A percentile compares a stretch with the other conserved stretches of the same genome.
phyloP scores from a whole-genome alignment of 2,113 vertebrate genomes.

The Engystomops pustulosus region DNA sequence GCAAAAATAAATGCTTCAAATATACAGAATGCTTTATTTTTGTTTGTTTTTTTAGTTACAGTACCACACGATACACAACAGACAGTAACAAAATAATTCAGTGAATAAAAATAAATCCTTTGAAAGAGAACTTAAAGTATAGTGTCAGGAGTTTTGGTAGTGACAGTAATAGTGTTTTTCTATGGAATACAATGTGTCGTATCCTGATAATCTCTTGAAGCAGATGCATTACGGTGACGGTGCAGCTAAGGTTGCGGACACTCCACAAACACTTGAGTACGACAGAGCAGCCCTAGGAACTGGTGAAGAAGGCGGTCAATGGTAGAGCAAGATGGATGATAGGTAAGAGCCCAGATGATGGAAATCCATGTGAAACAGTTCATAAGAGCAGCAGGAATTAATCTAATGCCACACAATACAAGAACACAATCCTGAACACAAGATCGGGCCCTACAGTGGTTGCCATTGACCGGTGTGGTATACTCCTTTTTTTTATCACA shows the following conservation, averaged over 20 bases:
- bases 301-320: conserved; percentile 64
- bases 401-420: neutral
- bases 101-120: conserved; percentile 66
- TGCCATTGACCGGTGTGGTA: neutral
- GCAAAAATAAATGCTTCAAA: conserved; percentile 76
- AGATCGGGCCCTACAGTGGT: neutral
- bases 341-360: conserved; percentile 15
- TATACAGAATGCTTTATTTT: conserved; percentile 78
- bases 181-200: conserved; percentile 5
- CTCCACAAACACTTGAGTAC: conserved; percentile 74
- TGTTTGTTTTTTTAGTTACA: conserved; percentile 75
- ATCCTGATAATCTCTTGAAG: conserved; percentile 70
- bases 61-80: conserved; percentile 81
- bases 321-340: neutral
- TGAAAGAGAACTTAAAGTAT: conserved; percentile 60
- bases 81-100: conserved; percentile 85
- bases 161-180: conserved; percentile 10
- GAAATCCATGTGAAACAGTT: neutral
- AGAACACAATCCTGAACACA: neutral
- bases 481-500: neutral
- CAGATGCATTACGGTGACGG: conserved; percentile 67
- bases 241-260: conserved; percentile 70
- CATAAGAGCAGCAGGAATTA: no score
- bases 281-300: conserved; percentile 72
- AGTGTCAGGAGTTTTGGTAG: conserved; percentile 25